Base-by-base conservation (phyloP, 2,113 vertebrate genomes). In the Dascyllus trimaculatus region DNA sequence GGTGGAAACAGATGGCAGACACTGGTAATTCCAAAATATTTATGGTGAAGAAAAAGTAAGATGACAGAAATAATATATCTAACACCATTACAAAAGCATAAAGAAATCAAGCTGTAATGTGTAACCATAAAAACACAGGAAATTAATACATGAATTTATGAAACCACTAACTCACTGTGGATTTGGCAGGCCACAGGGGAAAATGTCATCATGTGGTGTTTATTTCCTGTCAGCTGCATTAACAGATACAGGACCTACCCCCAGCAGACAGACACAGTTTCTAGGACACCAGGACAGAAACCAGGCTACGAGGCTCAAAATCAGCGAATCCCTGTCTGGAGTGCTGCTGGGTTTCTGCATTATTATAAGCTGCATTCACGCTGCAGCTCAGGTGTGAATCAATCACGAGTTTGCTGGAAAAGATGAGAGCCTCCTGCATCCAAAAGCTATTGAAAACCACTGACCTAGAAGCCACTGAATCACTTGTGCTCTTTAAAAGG, bases 381-480 rank as follows among this genome's bases (percentile, higher is more conserved):
- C 29, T 68, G 32, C 18, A 66, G 24, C n/a, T 65, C 64, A 17
- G 51, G 53, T 56, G 74, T 48, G 19, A 53, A 75, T 67, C 38
- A 56, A 51, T 64, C 24, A 25, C 21, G 38, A 57, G 40, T 21
- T 49, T 71, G 32, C 54, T 59, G 22, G 18, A 49, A 52, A 59
- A 11, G 48, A 54, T 35, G 19, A 49, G 70, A 75, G 11, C 15
- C 22, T 11, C 46, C 78, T 60, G 38, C 14, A 51, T 46, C 21
- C 32, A 22, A 3, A n/a, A 14, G 48, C 56, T 32, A 65, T 35
- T 76, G n/a, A 51, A 65, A 82, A 35, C 35, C 57, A 65, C 26
- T 79, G 86, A 93, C 84, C 87, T 66, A 75, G 87, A 80, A 78
- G 65, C 68, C 64, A 91, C 85, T 85, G 91, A 90, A 77, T 66